These are phyloP conservation scores for Alitta virens DNA, from an alignment of 2,888 invertebrate genomes.

Conservation along the genomic window DNA sequence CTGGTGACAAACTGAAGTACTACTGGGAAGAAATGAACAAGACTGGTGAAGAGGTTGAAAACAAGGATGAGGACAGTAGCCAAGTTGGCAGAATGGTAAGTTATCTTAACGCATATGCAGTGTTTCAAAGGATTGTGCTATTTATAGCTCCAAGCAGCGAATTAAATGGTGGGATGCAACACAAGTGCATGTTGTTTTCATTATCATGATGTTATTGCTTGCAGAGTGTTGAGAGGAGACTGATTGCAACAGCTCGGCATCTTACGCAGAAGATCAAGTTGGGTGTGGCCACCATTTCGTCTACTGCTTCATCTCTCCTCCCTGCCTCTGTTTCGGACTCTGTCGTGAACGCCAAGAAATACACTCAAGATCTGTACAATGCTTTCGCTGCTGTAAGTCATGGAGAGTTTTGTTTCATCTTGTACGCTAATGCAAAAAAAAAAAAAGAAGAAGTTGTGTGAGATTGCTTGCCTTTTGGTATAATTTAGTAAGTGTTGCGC, in stretches of 20 bases:
- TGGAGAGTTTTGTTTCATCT: too few species aligned
- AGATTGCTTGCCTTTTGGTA: too few species aligned
- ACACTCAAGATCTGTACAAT: slow-evolving; percentile 9
- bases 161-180: neutral
- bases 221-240: slow-evolving; percentile 32
- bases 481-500: too few species aligned
- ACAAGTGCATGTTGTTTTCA: too few species aligned
- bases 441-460: too few species aligned
- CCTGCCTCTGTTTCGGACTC: neutral
- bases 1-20: too few species aligned
- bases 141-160: neutral
- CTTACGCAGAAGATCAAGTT: slow-evolving; percentile 35
- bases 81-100: neutral
- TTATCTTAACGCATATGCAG: neutral
- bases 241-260: slow-evolving; percentile 39
- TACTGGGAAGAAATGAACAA: slow-evolving; percentile 39
- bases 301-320: neutral
- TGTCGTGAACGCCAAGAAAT: slow-evolving; percentile 2
- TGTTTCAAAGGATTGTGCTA: too few species aligned
- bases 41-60: slow-evolving; percentile 21
- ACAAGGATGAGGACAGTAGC: slow-evolving; percentile 13
- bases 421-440: too few species aligned
- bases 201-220: too few species aligned
- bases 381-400: slow-evolving; percentile 9
- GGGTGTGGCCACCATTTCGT: slow-evolving; percentile 3